phyloP scores from a whole-genome alignment of 2,888 invertebrate species.

The Andricus quercusramuli region DNA sequence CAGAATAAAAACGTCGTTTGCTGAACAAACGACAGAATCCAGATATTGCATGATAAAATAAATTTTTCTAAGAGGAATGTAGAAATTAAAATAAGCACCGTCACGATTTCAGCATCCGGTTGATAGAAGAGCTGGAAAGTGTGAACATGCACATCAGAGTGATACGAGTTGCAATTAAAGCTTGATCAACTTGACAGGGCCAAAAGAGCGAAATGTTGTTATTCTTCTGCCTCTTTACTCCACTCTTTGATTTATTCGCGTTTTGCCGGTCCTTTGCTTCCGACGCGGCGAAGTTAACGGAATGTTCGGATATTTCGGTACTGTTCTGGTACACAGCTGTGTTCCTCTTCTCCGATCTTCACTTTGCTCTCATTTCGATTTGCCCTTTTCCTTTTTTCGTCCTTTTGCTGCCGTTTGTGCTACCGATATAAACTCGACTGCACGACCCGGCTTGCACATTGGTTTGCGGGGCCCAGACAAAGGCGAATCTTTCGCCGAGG shows the following conservation, averaged over 20 bases:
- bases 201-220: slow-evolving; percentile 25
- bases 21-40: background rate
- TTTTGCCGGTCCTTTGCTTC: slow-evolving; percentile 32
- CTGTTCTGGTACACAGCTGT: slow-evolving; percentile 47
- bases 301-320: slow-evolving; percentile 51
- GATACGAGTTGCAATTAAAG: slow-evolving; percentile 15
- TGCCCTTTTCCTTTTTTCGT: slow-evolving; percentile 51
- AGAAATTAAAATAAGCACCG: background rate
- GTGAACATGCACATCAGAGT: background rate
- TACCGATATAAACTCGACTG: slow-evolving; percentile 50
- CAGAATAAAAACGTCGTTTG: background rate
- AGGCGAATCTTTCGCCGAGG: slow-evolving; percentile 47
- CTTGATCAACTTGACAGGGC: slow-evolving; percentile 27
- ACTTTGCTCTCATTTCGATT: slow-evolving; percentile 39
- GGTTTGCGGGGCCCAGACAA: slow-evolving; percentile 46
- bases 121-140: slow-evolving; percentile 9
- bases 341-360: slow-evolving; percentile 25
- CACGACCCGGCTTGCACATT: slow-evolving; percentile 47
- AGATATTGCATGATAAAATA: background rate
- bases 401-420: slow-evolving; percentile 10
- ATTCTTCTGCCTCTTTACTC: slow-evolving; percentile 36
- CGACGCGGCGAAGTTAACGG: slow-evolving; percentile 39
- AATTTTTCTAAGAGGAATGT: background rate
- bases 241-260: slow-evolving; percentile 21
- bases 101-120: slow-evolving; percentile 6